Base-by-base conservation (phyloP, 1,140 invertebrate species). In the Macrosteles quadrilineatus region DNA sequence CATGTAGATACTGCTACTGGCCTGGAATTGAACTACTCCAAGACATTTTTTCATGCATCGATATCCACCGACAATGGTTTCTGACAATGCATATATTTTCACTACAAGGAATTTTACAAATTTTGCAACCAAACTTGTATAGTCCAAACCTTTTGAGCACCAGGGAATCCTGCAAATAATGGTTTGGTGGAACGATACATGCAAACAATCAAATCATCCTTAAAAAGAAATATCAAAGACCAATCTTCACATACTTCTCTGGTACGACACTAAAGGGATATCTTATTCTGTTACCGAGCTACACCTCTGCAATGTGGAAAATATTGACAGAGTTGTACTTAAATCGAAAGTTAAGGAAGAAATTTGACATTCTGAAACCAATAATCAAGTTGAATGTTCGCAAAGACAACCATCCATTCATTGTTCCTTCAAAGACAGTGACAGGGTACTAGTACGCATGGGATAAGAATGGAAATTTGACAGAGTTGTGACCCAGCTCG, bases 1-100 rank as follows among this genome's bases (percentile, higher is more conserved):
- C 82, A 3, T 68, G 83, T 0, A 75, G 69, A 0, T 78, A 79
- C 63, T 70, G 81, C 1, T 85, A 78, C 77, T 85, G 82, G 83
- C 79, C 79, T 21, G 73, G 74, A 9, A 76, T 85, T 0, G 1
- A 27, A 1, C 17, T 64, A 36, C 57, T 64, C 69, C n/a, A 47
- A 68, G 62, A 70, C 19, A 68, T 70, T 1, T 70, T 70, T 45
- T 30, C 59, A 21, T 9, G 14, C 62, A 68, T 25, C 64, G 69
- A 3, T 47, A 43, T 30, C 32, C 69, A 36, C 43, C 30, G n/a
- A n/a, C n/a, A n/a, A 19, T 72, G 2, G 71, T 72, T 0, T 43
- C 53, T n/a, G 72, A 73, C 43, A 73, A 73, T 31, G 72, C 69
- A 31, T 23, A 50, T 14, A 59, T 72, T 11, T 73, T 73, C 67